These are phyloP conservation scores for Ostrea denselamellosa DNA, from an alignment of 1,140 invertebrate genomes.

Conservation along the genomic window DNA sequence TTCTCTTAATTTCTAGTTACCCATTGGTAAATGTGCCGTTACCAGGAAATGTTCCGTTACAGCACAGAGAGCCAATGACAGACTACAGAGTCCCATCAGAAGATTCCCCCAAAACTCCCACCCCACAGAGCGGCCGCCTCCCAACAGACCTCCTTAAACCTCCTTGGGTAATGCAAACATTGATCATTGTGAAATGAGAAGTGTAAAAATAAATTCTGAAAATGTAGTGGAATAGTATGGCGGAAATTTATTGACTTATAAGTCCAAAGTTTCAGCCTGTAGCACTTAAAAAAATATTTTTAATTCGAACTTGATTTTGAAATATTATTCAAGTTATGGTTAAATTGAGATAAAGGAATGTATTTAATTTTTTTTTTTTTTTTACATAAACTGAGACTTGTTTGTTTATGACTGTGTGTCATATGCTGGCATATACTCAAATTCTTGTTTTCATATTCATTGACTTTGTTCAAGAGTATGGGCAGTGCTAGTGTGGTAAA, in stretches of 20 bases:
- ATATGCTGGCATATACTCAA: too few relatives aligned
- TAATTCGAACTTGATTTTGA: too few relatives aligned
- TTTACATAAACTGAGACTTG: too few relatives aligned
- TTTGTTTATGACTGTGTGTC: too few relatives aligned
- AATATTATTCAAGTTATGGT: too few relatives aligned
- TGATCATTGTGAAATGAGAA: not conserved
- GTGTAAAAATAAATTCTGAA: not conserved
- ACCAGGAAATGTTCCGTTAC: conserved; percentile 88
- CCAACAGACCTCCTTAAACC: conserved; percentile 52
- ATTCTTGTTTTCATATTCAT: too few relatives aligned
- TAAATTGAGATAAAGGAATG: too few relatives aligned
- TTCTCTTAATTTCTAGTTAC: conserved; percentile 80
- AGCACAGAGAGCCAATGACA: conserved; percentile 80
- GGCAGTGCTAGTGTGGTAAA: too few relatives aligned
- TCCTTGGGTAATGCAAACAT: conserved; percentile 70
- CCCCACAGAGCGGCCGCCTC: not conserved
- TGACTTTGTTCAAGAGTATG: too few relatives aligned
- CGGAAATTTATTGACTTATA: not conserved
- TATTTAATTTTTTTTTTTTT: too few relatives aligned
- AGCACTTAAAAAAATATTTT: too few relatives aligned
- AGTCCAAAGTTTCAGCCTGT: too few relatives aligned
- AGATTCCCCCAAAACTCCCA: not conserved
- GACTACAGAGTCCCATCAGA: conserved; percentile 72
- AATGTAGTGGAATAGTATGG: not conserved
- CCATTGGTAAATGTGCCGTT: conserved; percentile 89